A percentile compares a stretch with the other conserved stretches of the same genome.
Evolutionary conservation across 2,113 vertebrate genomes (phyloP).

Genomic region (Oenanthe melanoleuca): DNA sequence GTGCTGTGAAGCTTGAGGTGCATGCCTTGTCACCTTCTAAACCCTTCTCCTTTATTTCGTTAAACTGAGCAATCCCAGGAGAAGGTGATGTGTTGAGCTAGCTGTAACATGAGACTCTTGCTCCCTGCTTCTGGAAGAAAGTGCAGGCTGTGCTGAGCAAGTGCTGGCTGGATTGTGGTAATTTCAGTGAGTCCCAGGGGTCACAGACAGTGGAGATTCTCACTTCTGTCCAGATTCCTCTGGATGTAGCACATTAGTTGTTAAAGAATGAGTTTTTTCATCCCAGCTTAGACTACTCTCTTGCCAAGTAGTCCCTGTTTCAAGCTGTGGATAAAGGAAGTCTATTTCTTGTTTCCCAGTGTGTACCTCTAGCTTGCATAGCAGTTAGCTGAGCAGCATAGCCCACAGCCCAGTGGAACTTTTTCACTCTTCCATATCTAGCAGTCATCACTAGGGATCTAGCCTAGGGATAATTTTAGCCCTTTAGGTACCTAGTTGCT

Average conservation of each 20-base stretch:
- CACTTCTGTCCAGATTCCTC: not conserved
- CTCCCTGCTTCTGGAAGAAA: not conserved
- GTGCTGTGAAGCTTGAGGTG: not conserved
- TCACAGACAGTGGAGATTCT: not conserved
- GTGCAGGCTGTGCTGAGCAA: not conserved
- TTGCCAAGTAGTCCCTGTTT: not conserved
- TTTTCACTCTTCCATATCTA: not conserved
- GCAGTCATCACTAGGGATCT: not conserved
- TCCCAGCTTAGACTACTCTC: not conserved
- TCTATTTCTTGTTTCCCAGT: not conserved
- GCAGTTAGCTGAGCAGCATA: not conserved
- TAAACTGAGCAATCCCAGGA: not conserved
- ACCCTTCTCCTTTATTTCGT: not conserved
- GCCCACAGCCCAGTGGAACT: not conserved
- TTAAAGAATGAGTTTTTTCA: not conserved
- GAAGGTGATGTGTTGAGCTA: not conserved
- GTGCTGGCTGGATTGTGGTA: not conserved
- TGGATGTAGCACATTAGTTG: not conserved
- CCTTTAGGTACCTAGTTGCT: not conserved
- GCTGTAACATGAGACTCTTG: not conserved
- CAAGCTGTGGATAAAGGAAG: not conserved
- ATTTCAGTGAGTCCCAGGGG: not conserved
- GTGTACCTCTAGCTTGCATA: accelerated
- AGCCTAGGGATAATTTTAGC: not conserved
- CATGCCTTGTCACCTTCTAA: not conserved